phyloP scores from a whole-genome alignment of 2,113 vertebrate genomes.

The Irena cyanogastra region DNA sequence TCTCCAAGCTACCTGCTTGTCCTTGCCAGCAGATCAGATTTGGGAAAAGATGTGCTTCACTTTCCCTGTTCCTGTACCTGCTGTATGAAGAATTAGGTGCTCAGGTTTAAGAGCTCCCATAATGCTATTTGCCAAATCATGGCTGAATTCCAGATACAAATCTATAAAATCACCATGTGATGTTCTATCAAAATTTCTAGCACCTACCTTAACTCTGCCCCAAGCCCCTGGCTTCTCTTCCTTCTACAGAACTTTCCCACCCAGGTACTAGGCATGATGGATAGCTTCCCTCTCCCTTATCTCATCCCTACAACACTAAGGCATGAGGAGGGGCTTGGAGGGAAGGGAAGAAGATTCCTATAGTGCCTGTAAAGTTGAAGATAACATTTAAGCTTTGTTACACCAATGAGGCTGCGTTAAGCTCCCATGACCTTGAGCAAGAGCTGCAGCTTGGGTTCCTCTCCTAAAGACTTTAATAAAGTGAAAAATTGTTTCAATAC shows the following conservation, averaged over 20 bases:
- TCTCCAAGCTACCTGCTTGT: not conserved
- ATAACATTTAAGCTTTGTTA: constrained; percentile 68
- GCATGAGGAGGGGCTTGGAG: not conserved
- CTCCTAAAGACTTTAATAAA: constrained; percentile 77
- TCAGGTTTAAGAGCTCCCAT: not conserved
- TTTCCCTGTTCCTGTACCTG: not conserved
- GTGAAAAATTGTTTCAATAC: constrained; percentile 80
- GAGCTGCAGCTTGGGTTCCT: constrained; percentile 45
- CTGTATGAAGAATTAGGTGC: not conserved
- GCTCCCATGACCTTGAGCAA: constrained; percentile 44
- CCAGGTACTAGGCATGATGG: not conserved
- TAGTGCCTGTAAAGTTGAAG: constrained; percentile 63
- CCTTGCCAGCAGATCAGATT: not conserved
- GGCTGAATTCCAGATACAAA: not conserved
- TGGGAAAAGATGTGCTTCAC: not conserved
- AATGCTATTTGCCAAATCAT: not conserved
- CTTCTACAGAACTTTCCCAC: not conserved
- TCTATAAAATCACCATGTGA: not conserved
- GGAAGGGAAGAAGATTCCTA: constrained; percentile 36
- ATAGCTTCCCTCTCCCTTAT: constrained; percentile 17
- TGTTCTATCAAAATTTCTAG: not conserved
- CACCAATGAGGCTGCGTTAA: constrained; percentile 40
- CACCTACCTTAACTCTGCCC: not conserved
- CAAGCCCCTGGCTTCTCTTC: not conserved
- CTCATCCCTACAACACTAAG: constrained; percentile 9